Base-by-base conservation (phyloP, 2,888 invertebrate species). In the Heliothis peltigera region DNA sequence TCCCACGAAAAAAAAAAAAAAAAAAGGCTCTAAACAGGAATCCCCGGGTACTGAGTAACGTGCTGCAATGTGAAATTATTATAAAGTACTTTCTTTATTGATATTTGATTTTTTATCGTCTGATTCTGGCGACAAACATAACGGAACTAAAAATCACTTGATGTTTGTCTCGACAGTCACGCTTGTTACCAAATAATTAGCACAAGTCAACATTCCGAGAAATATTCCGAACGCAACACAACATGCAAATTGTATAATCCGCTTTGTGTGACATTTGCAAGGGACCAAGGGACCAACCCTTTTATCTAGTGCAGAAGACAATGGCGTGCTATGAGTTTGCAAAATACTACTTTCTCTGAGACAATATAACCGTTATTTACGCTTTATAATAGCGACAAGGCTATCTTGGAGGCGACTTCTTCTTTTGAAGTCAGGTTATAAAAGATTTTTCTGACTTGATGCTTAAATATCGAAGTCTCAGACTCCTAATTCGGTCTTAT, bases 181-280 rank as follows among this genome's bases (percentile, higher is more conserved):
- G 43, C 43, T 28, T 12, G n/a, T 61, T 61, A 51, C 57, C 54
- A 52, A 6, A 46, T 47, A 42, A 54, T 53, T 64, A 62, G 17
- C 60, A 59, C 77, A 74, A 76, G 67, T 79, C 77, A 70, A 43
- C 35, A 48, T 77, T 77, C 77, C 55, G 6, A 10, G 77, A 77
- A 77, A n/a, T 22, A 58, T 55, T 67, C 21, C 25, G 25, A 67
- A 66, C 58, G 77, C 57, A 70, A 71, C 69, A 75, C 57, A 70
- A 71, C 69, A 75, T 75, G 79, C 79, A 79, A 79, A 79, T 79
- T 80, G 80, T 77, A 77, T 80, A 77, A 79, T 72, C 74, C 49
- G 39, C 55, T 48, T 75, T 69, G 75, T 69, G 44, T 10, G 18
- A 52, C 19, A 39, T 51, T 70, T 44, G 44, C 51, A 58, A 75